Base-by-base conservation (phyloP, 1,140 invertebrate species). In the Micrasema minimum region DNA sequence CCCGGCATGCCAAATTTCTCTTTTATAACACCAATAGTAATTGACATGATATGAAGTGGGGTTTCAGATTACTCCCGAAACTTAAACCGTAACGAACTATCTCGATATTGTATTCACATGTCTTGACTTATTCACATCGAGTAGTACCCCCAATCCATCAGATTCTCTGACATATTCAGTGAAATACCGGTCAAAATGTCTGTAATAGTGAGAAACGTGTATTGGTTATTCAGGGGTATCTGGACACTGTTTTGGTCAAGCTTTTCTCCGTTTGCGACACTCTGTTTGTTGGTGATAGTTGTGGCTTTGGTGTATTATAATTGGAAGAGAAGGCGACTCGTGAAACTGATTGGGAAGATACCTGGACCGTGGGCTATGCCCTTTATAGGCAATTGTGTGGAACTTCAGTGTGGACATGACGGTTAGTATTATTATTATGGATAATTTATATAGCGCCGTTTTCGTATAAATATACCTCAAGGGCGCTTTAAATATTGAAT, bases 351-450 rank as follows among this genome's bases (percentile, higher is more conserved):
- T 18, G 79, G 81, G 12, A 80, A 82, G 76, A 86, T 87, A 53
- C 86, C 87, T 0, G 88, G 89, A 62, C 89, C 88, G 1, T 81
- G 82, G 6, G 79, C 85, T 2, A 72, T 88, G 9, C 88, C 88
- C 0, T 75, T 90, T 5, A 72, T 90, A 45, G 88, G 75, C 41
- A 72, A 76, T 48, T 66, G 48, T 53, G 66, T 75, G 12, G 74
- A 75, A 31, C 45, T 75, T n/a, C 41, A 72, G 14, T 75, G 74
- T 18, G 74, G 69, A 48, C 74, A 75, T 64, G 74, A 75, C 50
- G 74, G 74, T 75, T 22, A 65, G 43, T 66, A 38, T 12, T 6
- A n/a, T n/a, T n/a, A n/a, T n/a, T n/a, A n/a, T n/a, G n/a, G n/a
- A n/a, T n/a, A n/a, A n/a, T n/a, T n/a, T n/a, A n/a, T n/a, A n/a